Conservation (phyloP, 1,140 invertebrate species). For the Caenorhabditis latens region DNA sequence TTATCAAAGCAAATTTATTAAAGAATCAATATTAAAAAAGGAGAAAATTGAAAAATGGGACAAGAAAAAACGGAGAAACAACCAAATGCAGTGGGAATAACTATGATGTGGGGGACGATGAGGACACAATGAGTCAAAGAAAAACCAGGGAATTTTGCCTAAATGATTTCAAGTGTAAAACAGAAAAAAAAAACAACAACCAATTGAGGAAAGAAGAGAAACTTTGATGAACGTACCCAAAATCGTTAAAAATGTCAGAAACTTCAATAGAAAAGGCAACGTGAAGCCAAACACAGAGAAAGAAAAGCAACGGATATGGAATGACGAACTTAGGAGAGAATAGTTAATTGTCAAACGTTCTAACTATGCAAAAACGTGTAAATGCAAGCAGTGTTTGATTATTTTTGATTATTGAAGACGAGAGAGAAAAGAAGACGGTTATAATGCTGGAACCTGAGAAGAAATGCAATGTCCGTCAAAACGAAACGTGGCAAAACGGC, state of each 20-base stretch:
- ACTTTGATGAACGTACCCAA: constrained; percentile 5
- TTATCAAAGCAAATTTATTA: not conserved
- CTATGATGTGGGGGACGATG: not conserved
- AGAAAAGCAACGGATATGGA: constrained; percentile 36
- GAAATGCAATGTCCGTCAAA: not conserved
- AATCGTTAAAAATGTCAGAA: not conserved
- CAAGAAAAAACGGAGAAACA: not conserved
- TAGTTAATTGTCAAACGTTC: not conserved
- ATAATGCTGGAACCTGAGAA: constrained; percentile 17
- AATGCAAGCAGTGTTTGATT: constrained; percentile 26
- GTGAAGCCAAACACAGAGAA: constrained; percentile 4
- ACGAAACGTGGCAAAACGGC: not conserved
- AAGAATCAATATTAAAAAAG: not conserved
- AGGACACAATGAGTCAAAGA: not conserved
- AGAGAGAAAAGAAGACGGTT: not conserved
- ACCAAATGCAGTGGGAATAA: not conserved
- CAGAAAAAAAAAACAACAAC: not conserved
- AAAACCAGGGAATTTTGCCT: not conserved
- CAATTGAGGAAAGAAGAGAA: constrained; percentile 1
- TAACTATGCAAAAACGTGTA: constrained; percentile 27
- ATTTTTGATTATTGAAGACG: not conserved
- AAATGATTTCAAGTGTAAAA: not conserved
- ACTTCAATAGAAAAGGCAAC: not conserved
- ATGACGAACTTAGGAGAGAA: not conserved
- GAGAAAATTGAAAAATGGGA: not conserved